Percentiles rank a stretch among this genome's conserved stretches.
Conservation (phyloP, 2,797 vertebrate species). For the Schizopygopsis pylzovi region DNA sequence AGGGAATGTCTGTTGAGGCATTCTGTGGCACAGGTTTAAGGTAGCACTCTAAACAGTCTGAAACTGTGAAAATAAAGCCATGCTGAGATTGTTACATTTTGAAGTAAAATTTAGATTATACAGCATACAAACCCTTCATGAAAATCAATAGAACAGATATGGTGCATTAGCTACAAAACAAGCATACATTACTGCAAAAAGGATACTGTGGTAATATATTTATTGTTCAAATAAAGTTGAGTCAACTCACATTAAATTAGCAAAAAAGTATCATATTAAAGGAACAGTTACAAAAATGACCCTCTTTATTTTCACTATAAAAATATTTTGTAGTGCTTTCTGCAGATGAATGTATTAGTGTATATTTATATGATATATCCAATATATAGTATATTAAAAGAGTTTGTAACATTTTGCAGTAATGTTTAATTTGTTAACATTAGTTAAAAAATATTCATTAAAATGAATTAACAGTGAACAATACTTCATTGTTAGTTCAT, state of each 20-base stretch:
- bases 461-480: background rate
- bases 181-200: slow-evolving; percentile 13
- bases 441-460: background rate
- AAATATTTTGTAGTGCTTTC: background rate
- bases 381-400: background rate
- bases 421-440: background rate
- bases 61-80: background rate
- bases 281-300: background rate
- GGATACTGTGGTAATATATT: background rate
- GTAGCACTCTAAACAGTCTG: slow-evolving; percentile 2
- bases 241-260: background rate
- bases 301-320: background rate
- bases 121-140: slow-evolving; percentile 1
- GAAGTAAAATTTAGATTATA: slow-evolving; percentile 12
- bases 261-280: background rate
- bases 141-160: slow-evolving; percentile 6
- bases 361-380: background rate
- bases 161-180: slow-evolving; percentile 28
- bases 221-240: slow-evolving; percentile 13
- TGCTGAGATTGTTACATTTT: slow-evolving; percentile 13
- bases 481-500: too few relatives aligned
- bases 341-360: background rate
- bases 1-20: slow-evolving; percentile 1
- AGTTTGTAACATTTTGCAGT: background rate
- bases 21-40: background rate